phyloP scores from a whole-genome alignment of 2,888 invertebrate species.

The Meloe dianella region DNA sequence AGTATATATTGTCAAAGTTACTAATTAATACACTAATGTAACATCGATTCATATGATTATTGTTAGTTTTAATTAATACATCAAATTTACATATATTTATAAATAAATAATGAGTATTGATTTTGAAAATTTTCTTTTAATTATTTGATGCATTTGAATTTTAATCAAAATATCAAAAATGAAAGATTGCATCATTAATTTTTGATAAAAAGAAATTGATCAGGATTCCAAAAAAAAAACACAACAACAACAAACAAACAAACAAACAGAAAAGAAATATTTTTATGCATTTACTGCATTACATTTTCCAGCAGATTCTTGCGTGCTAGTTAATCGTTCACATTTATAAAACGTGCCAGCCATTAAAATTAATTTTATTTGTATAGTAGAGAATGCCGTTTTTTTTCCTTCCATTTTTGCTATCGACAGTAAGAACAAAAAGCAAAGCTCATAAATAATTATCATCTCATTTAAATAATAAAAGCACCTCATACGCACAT shows the following conservation, averaged over 20 bases:
- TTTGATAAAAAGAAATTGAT: not conserved
- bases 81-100: not conserved
- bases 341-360: not conserved
- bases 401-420: slow-evolving; percentile 31
- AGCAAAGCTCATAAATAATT: slow-evolving; percentile 44
- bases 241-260: too few species aligned
- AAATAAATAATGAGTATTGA: slow-evolving; percentile 2
- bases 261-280: not conserved
- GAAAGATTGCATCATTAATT: not conserved
- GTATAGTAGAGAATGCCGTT: not conserved
- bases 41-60: not conserved
- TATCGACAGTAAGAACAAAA: slow-evolving; percentile 24
- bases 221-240: not conserved
- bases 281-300: not conserved
- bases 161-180: not conserved
- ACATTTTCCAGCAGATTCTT: not conserved
- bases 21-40: not conserved
- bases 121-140: not conserved
- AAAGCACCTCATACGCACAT: slow-evolving; percentile 36
- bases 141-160: not conserved
- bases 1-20: not conserved
- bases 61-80: not conserved
- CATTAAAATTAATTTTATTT: slow-evolving; percentile 7
- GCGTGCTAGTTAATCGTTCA: slow-evolving; percentile 2
- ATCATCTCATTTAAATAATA: slow-evolving; percentile 45